Evolutionary conservation across 92 coral and sea anemone genomes (phyloP), one percentile per base, ranked within the genome.

Genomic region (Zoanthus solanderi): DNA sequence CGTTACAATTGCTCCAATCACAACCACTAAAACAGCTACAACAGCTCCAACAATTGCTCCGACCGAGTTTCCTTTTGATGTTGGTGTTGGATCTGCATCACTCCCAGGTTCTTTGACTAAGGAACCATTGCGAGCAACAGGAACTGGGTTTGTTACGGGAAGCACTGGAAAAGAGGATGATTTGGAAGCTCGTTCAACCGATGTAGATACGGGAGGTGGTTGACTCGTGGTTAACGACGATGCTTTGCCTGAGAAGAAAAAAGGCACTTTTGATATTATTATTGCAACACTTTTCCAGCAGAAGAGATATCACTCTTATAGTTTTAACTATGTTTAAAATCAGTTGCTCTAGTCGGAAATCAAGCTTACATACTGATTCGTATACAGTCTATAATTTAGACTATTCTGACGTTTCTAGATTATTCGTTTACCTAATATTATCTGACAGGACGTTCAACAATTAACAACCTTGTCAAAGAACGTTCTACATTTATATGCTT

Each of bases 31-130:
- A 4, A 53, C 82, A 14, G 82, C 67, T 2, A 77, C 29, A 46
- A 77, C 68, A 14, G 82, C 82, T 6, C 82, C 82, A 77, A 77
- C 67, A 16, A 77, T 77, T 5, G 46, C 67, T 13, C 82, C 68
- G 7, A 14, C 82, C 4, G 82, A 77, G 10, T 11, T 47, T 11
- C 61, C 67, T 0, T 15, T 44, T 52, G 67, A 4, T 77, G 48
- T 14, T 16, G 5, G 15, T 0, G 28, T 16, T 14, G 47, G 5
- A 30, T 46, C 68, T 52, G 46, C 67, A 11, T 10, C 9, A 50
- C 3, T 34, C 42, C 42, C 63, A 52, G 37, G 61, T 9, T 7
- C 13, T 76, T 54, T 5, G 45, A n/a, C 1, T 18, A 29, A 9
- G 29, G 80, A 17, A 76, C 5, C 23, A 5, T 48, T 52, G 13